These are phyloP conservation scores for Stegostoma tigrinum DNA, from an alignment of 2,113 vertebrate genomes.

Conservation along the genomic window DNA sequence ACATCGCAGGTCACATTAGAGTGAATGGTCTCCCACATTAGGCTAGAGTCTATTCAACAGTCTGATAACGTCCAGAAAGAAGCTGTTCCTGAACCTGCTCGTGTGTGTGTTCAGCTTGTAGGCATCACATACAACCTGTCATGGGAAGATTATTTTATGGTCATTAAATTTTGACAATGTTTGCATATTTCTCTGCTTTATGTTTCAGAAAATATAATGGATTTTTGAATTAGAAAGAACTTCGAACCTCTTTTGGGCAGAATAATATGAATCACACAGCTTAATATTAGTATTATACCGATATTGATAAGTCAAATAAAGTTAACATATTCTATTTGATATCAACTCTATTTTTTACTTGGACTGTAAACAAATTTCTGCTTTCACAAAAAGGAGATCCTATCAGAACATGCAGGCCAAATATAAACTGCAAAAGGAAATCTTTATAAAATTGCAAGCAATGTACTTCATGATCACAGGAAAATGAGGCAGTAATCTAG, in stretches of 20 bases:
- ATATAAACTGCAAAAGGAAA: not conserved
- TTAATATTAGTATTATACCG: not conserved
- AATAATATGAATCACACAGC: not conserved
- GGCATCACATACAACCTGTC: not conserved
- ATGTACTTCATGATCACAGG: not conserved
- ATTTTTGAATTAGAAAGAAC: not conserved
- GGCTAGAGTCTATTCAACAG: no score
- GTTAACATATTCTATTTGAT: not conserved
- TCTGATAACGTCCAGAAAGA: no score
- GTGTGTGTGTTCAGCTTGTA: no score
- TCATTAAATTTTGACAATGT: not conserved
- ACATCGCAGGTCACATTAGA: no score
- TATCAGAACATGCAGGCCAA: not conserved
- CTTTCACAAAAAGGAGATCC: not conserved
- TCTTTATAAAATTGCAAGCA: not conserved
- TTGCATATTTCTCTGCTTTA: not conserved
- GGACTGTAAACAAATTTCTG: not conserved
- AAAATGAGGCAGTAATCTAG: not conserved
- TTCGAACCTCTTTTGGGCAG: no score
- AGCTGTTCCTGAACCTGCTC: no score
- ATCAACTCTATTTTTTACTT: not conserved
- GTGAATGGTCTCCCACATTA: no score
- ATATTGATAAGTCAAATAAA: not conserved
- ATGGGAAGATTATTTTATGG: not conserved
- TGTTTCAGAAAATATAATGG: not conserved